These are phyloP conservation scores for Lepisosteus osseus DNA, from an alignment of 2,113 vertebrate species.

Conservation along the genomic window DNA sequence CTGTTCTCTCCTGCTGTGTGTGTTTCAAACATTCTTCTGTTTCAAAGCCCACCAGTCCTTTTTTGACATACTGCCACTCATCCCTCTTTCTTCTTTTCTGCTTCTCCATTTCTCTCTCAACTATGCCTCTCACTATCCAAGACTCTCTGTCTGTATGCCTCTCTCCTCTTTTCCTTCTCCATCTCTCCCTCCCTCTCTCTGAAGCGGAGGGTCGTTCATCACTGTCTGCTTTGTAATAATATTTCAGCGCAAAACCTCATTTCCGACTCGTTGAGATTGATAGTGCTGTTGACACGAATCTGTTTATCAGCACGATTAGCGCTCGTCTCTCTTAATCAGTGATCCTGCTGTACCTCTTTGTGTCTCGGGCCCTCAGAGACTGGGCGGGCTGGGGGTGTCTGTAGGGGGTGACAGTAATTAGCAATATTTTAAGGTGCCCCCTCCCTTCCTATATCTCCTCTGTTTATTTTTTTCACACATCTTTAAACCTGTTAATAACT, in stretches of 20 bases:
- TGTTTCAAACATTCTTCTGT: too few relatives aligned
- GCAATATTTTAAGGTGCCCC: too few relatives aligned
- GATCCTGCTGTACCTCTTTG: constrained; percentile 43
- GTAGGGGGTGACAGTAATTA: too few relatives aligned
- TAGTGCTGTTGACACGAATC: constrained; percentile 75
- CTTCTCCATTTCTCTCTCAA: not conserved
- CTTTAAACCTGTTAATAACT: too few relatives aligned
- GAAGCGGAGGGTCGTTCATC: constrained; percentile 61
- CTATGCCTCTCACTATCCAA: not conserved
- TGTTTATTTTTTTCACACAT: too few relatives aligned
- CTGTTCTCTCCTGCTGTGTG: too few relatives aligned
- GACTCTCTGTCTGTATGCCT: not conserved
- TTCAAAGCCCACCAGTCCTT: not conserved
- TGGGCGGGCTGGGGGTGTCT: not conserved
- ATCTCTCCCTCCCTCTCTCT: constrained; percentile 22
- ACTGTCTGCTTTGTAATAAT: constrained; percentile 80
- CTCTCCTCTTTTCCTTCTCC: not conserved
- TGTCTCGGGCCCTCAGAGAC: constrained; percentile 38
- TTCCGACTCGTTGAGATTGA: constrained; percentile 75
- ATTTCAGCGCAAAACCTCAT: constrained; percentile 77
- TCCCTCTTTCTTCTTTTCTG: constrained; percentile 20
- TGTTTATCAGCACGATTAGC: constrained; percentile 76
- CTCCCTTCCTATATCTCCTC: too few relatives aligned
- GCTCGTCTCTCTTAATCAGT: constrained; percentile 74
- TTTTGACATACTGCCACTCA: not conserved